phyloP scores from a whole-genome alignment of 2,888 invertebrate species.

The Eristalis tenax region DNA sequence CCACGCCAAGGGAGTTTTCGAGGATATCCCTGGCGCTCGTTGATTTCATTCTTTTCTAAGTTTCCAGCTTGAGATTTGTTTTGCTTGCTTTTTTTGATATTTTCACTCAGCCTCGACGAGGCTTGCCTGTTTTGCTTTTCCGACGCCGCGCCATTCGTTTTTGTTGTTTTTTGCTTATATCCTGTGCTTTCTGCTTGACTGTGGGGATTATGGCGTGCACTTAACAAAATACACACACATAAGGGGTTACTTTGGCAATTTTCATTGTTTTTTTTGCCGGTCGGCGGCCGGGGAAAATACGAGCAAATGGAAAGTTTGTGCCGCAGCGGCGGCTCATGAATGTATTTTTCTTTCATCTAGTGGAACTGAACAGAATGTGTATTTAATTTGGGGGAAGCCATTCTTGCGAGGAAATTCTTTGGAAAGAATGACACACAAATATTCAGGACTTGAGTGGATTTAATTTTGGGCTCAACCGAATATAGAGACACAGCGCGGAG shows the following conservation, averaged over 20 bases:
- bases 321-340: conserved; percentile 27
- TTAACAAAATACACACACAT: conserved; percentile 58
- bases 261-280: conserved; percentile 29
- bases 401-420: conserved; percentile 52
- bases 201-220: conserved; percentile 59
- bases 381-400: conserved; percentile 60
- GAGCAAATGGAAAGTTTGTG: conserved; percentile 46
- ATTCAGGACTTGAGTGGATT: conserved; percentile 39
- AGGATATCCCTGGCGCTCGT: conserved; percentile 56
- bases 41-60: conserved; percentile 56
- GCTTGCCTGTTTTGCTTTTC: neutral
- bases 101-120: neutral
- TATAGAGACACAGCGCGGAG: neutral
- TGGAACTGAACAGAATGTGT: conserved; percentile 44
- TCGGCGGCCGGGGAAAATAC: conserved; percentile 5
- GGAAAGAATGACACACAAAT: conserved; percentile 49
- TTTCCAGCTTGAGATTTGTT: conserved; percentile 53
- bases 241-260: conserved; percentile 58
- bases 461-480: conserved; percentile 31
- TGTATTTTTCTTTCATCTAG: conserved; percentile 47
- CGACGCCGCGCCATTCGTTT: neutral
- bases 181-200: neutral
- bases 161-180: conserved; percentile 1
- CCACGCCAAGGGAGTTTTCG: conserved; percentile 41
- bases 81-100: conserved; percentile 22